Conservation (phyloP, 1,140 invertebrate species). For the Sycophila sp. region DNA sequence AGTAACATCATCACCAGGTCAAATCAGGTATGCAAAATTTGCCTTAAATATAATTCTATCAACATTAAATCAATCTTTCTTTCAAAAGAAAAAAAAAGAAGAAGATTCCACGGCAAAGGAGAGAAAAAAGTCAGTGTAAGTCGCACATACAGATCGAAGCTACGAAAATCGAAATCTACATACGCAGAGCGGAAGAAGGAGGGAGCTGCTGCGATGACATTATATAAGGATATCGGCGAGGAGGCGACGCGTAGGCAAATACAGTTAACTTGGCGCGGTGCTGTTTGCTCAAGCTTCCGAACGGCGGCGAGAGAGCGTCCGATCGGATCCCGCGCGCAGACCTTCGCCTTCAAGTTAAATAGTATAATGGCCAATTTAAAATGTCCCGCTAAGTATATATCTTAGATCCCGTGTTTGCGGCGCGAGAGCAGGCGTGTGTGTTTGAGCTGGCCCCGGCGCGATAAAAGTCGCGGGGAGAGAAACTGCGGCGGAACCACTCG, state of each 20-base stretch:
- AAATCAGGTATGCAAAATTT: too few species aligned
- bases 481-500: not conserved
- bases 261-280: constrained; percentile 53
- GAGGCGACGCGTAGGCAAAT: constrained; percentile 54
- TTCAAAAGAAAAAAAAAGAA: too few species aligned
- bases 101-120: not conserved
- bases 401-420: constrained; percentile 25
- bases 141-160: too few species aligned
- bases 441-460: constrained; percentile 17
- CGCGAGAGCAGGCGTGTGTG: not conserved
- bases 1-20: too few species aligned
- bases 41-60: too few species aligned
- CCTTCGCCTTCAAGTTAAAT: constrained; percentile 62
- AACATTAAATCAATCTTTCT: too few species aligned
- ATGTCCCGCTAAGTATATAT: constrained; percentile 49
- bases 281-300: constrained; percentile 55
- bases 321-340: constrained; percentile 22
- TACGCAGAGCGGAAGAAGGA: not conserved
- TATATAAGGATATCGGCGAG: not conserved
- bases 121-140: too few species aligned
- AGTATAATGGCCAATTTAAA: constrained; percentile 68
- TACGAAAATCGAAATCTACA: too few species aligned
- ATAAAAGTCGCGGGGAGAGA: constrained; percentile 17
- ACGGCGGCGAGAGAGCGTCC: constrained; percentile 34
- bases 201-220: not conserved